A percentile compares a stretch with the other conserved stretches of the same genome.
Evolutionary conservation across 35 echinoderm and acorn worm species (phyloP).

Genomic region (Diadema setosum): DNA sequence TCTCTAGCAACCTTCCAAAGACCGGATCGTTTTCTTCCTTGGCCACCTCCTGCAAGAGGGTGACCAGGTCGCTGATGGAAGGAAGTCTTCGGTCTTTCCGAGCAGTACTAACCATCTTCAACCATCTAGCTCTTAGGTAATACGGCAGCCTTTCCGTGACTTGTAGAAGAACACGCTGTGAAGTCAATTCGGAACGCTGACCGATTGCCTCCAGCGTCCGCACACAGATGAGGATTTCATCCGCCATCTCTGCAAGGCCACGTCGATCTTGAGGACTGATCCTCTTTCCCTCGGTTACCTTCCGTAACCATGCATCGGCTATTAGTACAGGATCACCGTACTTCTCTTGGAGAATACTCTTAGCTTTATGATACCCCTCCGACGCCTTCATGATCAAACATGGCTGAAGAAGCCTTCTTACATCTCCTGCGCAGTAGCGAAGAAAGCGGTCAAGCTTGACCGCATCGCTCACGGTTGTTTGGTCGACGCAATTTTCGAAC

Average conservation of each 20-base stretch:
- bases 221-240: constrained; percentile 33
- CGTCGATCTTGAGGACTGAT: not conserved
- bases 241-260: constrained; percentile 32
- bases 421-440: constrained; percentile 52
- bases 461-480: not conserved
- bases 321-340: constrained; percentile 25
- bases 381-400: constrained; percentile 21
- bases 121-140: not conserved
- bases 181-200: not conserved
- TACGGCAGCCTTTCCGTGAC: not conserved
- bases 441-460: constrained; percentile 41
- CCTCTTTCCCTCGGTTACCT: not conserved
- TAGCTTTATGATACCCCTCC: constrained; percentile 1
- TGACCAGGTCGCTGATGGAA: not conserved
- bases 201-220: constrained; percentile 21
- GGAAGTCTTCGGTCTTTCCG: not conserved
- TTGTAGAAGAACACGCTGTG: not conserved
- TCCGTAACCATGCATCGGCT: constrained; percentile 37
- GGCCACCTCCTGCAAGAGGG: not conserved
- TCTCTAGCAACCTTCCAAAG: not conserved
- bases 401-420: not conserved
- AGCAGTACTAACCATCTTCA: not conserved
- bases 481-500: too few relatives aligned
- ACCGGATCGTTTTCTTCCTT: not conserved
- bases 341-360: constrained; percentile 15